Conservation (phyloP, 2,888 invertebrate species). For the Hypomecis punctinalis region DNA sequence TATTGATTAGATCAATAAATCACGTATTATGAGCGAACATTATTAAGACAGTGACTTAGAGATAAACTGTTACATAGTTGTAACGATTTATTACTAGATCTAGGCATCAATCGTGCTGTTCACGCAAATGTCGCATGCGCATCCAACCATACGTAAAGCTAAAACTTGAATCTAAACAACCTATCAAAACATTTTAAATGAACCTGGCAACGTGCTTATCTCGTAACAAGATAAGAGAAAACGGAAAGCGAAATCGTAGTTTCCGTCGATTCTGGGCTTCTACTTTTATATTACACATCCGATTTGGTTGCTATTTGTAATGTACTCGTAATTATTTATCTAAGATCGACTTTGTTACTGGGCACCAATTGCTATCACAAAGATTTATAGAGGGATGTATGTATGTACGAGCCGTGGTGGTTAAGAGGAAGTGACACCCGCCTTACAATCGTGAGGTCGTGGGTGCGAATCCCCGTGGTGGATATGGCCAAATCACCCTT, state of each 20-base stretch:
- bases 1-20: constrained; percentile 4
- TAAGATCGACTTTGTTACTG: no score
- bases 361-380: no score
- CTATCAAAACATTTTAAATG: neutral
- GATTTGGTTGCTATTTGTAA: neutral
- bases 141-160: neutral
- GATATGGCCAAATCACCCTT: no score
- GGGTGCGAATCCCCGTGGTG: no score
- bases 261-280: constrained; percentile 2
- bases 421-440: no score
- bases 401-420: no score
- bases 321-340: no score
- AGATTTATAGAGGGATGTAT: no score
- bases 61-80: constrained; percentile 12
- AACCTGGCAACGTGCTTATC: constrained; percentile 8
- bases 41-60: neutral
- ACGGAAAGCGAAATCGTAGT: constrained; percentile 18
- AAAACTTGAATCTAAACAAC: constrained; percentile 1
- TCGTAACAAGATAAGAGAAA: constrained; percentile 13
- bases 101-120: neutral
- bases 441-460: no score
- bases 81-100: neutral
- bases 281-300: neutral
- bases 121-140: neutral
- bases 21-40: neutral